phyloP scores from a whole-genome alignment of 2,797 vertebrate species.

The Pangasius larnaudii region DNA sequence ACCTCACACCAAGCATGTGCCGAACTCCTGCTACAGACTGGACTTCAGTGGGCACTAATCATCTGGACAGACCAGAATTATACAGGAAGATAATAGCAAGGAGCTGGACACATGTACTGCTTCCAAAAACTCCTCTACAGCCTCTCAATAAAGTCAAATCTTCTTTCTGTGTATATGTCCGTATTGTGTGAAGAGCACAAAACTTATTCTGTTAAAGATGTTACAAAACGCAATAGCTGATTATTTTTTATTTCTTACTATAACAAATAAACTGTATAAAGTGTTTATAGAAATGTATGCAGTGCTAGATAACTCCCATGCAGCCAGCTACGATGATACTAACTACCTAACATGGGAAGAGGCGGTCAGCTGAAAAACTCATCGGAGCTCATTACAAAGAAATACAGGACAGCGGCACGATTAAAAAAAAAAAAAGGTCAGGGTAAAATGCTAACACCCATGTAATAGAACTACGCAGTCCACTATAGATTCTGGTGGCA shows the following conservation, averaged over 20 bases:
- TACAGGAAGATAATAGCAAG: background rate
- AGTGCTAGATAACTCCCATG: background rate
- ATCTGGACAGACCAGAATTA: background rate
- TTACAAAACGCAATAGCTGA: background rate
- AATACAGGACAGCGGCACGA: background rate
- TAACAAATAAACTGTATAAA: background rate
- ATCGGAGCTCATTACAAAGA: no score
- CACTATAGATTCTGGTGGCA: background rate
- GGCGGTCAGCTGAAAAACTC: background rate
- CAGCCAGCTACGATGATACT: background rate
- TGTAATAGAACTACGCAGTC: background rate
- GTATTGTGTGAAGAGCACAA: background rate
- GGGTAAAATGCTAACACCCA: background rate
- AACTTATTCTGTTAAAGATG: background rate
- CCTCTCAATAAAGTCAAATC: background rate
- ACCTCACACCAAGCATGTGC: conserved; percentile 41
- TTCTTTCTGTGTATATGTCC: background rate
- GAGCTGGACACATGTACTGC: background rate
- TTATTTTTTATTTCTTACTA: background rate
- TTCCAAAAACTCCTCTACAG: background rate
- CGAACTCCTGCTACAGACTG: conserved; percentile 55
- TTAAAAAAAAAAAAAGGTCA: no score
- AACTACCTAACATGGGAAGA: background rate
- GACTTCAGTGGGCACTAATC: conserved; percentile 43
- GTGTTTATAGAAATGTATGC: background rate